Percentiles rank a stretch among this genome's conserved stretches.
These are phyloP conservation scores for Burhinus bistriatus DNA, from an alignment of 2,113 vertebrate genomes.

Conservation along the genomic window DNA sequence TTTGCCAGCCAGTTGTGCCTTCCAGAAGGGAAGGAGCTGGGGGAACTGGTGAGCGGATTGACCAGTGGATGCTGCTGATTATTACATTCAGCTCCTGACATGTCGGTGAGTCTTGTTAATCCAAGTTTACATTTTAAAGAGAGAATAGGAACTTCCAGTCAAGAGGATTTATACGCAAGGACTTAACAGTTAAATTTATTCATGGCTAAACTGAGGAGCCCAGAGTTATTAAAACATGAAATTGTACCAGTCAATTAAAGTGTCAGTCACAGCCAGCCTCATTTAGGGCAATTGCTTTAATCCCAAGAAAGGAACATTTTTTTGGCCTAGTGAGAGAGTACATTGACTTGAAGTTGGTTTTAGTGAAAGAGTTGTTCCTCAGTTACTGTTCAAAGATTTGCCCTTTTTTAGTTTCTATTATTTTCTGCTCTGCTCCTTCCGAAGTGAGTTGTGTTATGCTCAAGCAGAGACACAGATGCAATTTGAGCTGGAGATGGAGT, in stretches of 20 bases:
- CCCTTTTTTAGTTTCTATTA: neutral
- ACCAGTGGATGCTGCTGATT: neutral
- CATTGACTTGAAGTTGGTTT: neutral
- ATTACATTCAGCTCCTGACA: neutral
- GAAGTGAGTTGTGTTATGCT: neutral
- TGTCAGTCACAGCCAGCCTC: conserved; percentile 23
- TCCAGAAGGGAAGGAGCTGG: neutral
- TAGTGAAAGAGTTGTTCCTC: neutral
- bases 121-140: neutral
- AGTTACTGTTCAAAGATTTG: neutral
- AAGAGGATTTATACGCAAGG: neutral
- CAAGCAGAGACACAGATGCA: neutral
- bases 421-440: neutral
- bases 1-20: neutral
- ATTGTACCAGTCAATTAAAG: conserved; percentile 66
- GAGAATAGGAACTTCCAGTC: neutral
- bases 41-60: accelerated
- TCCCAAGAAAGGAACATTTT: neutral
- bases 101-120: neutral
- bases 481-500: neutral
- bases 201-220: conserved; percentile 43
- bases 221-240: conserved; percentile 63
- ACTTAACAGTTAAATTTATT: conserved; percentile 54
- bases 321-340: neutral
- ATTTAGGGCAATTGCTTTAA: conserved; percentile 51